Percentiles rank a stretch among this genome's conserved stretches.
Evolutionary conservation across 2,797 vertebrate species (phyloP).

Genomic region (Cynopterus sphinx): DNA sequence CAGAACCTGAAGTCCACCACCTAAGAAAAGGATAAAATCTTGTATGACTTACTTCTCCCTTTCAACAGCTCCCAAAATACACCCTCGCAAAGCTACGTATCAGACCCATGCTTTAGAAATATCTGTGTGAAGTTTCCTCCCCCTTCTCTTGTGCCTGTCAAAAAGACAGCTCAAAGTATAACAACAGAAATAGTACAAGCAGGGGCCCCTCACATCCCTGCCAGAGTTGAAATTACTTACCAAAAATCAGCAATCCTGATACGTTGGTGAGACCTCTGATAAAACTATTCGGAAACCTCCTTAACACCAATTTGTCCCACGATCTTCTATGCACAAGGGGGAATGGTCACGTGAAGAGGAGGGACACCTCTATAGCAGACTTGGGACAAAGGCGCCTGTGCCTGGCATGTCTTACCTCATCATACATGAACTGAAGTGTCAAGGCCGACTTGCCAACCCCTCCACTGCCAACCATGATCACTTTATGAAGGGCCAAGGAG

Average conservation of each 20-base stretch:
- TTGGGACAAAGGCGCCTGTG: fast-evolving
- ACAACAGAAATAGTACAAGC: neutral
- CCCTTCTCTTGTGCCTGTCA: neutral
- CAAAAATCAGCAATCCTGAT: neutral
- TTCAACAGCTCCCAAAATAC: neutral
- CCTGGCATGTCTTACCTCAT: constrained; percentile 86
- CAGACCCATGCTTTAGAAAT: neutral
- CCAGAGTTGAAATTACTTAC: neutral
- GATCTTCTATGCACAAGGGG: fast-evolving
- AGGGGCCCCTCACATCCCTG: neutral
- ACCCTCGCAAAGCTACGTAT: neutral
- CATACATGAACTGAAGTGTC: constrained; percentile 98
- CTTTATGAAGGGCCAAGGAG: constrained; percentile 94
- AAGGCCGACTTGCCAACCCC: constrained; percentile 98
- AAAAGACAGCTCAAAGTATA: neutral
- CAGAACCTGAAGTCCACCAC: neutral
- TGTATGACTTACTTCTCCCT: neutral
- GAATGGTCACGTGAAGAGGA: fast-evolving
- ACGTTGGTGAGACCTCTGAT: neutral
- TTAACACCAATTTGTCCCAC: too few relatives aligned
- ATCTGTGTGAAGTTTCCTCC: neutral
- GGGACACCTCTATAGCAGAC: neutral
- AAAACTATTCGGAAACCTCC: neutral
- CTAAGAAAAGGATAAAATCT: neutral
- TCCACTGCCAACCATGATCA: constrained; percentile 98